Base-by-base conservation (phyloP, 2,888 invertebrate species). In the Agrochola macilenta region DNA sequence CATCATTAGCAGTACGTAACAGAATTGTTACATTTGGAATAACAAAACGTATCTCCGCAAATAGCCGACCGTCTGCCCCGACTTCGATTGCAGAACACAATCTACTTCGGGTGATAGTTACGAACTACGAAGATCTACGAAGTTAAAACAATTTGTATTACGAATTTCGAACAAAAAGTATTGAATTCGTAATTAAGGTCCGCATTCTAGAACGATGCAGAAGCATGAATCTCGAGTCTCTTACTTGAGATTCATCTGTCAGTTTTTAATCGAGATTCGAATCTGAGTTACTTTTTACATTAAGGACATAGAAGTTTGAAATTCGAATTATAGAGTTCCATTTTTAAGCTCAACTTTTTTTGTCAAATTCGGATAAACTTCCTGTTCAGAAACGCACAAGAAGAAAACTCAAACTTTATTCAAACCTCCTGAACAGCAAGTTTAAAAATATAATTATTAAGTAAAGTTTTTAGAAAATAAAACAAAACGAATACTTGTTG, bases 11-110 rank as follows among this genome's bases (percentile, higher is more conserved):
- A 60, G 85, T 83, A 82, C 85, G 86, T 89, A 91, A 91, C 90
- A 89, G 89, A 91, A 93, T 93, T 92, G 91, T 92, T 92, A 90
- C 91, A 92, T 91, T 89, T 87, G 90, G 89, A 93, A 92, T 90
- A 93, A 93, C 93, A 93, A 93, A 93, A 93, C 92, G 87, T 89
- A 89, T 90, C 90, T 89, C 91, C 90, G 89, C 90, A 93, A 94
- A 93, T 93, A 94, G 93, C 91, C 89, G 89, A 88, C 89, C 89
- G 91, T 91, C 92, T 92, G 90, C 85, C 75, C 74, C 85, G 87
- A 88, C 88, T 91, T 89, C 92, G 89, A 90, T 91, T 88, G 90
- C 90, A 90, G 87, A 86, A 87, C 83, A 83, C 80, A 83, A 87
- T 87, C 81, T 77, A 86, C 84, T 85, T 81, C 81, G 82, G 81